A percentile compares a stretch with the other conserved stretches of the same genome.
Conservation (phyloP, 2,113 vertebrate genomes). For the Hiodon tergisus region DNA sequence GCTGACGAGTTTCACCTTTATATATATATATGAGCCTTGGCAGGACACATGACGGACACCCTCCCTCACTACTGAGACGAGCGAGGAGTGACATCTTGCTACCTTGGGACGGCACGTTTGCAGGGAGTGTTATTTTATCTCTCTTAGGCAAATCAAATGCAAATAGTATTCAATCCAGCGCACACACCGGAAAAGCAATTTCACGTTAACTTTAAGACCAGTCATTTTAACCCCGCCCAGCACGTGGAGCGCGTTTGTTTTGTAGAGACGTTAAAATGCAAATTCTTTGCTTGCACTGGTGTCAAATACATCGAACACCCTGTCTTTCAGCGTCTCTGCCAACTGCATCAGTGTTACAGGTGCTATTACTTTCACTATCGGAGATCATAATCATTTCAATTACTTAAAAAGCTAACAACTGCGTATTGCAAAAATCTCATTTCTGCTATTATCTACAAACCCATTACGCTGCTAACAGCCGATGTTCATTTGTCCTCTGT, state of each 20-base stretch:
- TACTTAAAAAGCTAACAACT: constrained; percentile 52
- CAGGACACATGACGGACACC: constrained; percentile 37
- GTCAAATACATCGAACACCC: constrained; percentile 32
- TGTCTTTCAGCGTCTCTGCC: constrained; percentile 29
- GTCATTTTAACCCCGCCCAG: constrained; percentile 31
- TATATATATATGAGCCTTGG: constrained; percentile 25
- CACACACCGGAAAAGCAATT: constrained; percentile 29
- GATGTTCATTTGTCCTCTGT: constrained; percentile 52
- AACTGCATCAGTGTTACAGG: constrained; percentile 28
- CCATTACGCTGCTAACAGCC: constrained; percentile 50
- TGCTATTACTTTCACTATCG: constrained; percentile 39
- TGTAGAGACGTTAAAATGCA: constrained; percentile 30
- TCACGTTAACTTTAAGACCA: constrained; percentile 37
- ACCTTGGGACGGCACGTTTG: constrained; percentile 29
- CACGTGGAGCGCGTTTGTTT: constrained; percentile 19
- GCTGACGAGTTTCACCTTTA: constrained; percentile 1
- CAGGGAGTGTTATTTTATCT: constrained; percentile 20
- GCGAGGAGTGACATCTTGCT: constrained; percentile 18
- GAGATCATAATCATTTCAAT: constrained; percentile 48
- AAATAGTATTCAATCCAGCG: constrained; percentile 35
- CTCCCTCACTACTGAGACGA: constrained; percentile 9
- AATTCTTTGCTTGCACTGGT: constrained; percentile 32
- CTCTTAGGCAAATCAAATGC: constrained; percentile 25
- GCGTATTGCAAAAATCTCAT: constrained; percentile 46
- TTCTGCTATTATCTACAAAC: constrained; percentile 51